phyloP scores from a whole-genome alignment of 2,888 invertebrate genomes.

The Sialis lutaria region DNA sequence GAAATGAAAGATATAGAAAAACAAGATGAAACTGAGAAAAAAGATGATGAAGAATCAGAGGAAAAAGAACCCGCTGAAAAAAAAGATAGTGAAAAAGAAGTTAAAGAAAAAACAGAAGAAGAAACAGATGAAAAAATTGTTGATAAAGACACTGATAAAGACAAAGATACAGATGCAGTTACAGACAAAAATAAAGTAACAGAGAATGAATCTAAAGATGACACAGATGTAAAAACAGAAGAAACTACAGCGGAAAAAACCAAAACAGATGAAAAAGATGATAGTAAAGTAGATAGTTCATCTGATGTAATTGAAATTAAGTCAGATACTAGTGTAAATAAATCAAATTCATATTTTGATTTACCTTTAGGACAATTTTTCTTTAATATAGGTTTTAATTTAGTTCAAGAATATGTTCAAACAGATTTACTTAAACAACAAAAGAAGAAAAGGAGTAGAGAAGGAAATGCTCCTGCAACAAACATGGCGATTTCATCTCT shows the following conservation, averaged over 20 bases:
- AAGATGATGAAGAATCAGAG: slow-evolving; percentile 19
- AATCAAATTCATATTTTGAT: slow-evolving; percentile 60
- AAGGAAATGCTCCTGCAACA: slow-evolving; percentile 48
- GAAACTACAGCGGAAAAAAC: slow-evolving; percentile 18
- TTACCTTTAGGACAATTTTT: slow-evolving; percentile 80
- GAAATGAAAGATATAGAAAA: slow-evolving; percentile 20
- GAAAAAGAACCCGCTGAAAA: slow-evolving; percentile 23
- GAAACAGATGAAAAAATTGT: slow-evolving; percentile 11
- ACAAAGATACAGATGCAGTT: slow-evolving; percentile 18
- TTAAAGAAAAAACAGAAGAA: slow-evolving; percentile 13
- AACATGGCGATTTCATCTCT: slow-evolving; percentile 67
- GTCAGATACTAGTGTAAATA: slow-evolving; percentile 17
- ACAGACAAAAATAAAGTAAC: slow-evolving; percentile 12
- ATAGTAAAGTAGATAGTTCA: slow-evolving; percentile 15
- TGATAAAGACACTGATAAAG: slow-evolving; percentile 16
- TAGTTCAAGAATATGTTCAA: slow-evolving; percentile 87
- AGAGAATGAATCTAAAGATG: slow-evolving; percentile 29
- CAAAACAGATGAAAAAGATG: slow-evolving; percentile 15
- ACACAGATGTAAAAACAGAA: slow-evolving; percentile 36
- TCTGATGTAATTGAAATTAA: slow-evolving; percentile 12
- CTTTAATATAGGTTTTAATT: slow-evolving; percentile 75
- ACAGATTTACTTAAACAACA: slow-evolving; percentile 78
- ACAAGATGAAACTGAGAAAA: slow-evolving; percentile 23
- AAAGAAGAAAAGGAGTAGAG: slow-evolving; percentile 63
- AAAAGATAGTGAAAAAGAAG: slow-evolving; percentile 17